Evolutionary conservation across 53 echinoderm and acorn worm genomes (phyloP), one percentile per base, ranked within the genome.

Genomic region (Antedon mediterranea): DNA sequence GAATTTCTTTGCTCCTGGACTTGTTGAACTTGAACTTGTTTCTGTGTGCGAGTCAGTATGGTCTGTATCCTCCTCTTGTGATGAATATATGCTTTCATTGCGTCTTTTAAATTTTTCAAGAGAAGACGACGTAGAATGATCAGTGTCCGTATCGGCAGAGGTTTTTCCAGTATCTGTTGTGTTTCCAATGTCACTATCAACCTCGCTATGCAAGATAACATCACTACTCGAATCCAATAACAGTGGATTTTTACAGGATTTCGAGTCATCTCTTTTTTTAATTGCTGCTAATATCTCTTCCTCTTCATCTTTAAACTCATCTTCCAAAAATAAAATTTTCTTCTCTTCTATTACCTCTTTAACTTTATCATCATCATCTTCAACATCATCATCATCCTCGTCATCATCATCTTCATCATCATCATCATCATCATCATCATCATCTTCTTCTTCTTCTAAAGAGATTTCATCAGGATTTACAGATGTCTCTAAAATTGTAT

Each of bases 381-480:
- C 74, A 28, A 28, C 28, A 42, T 80, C 72, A 5, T 70, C 41
- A 73, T 75, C 71, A 27, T 84, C 76, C 28, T 78, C 82, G 29
- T 57, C 80, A 23, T n/a, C 43, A 11, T 37, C 71, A 11, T 71
- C 77, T 23, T 73, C 70, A 31, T 81, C 71, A 4, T 33, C 43
- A 15, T 29, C 32, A 32, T 77, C 79, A 74, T 71, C 71, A 30
- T 34, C 83, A 30, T 27, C 74, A 27, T 74, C 78, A 3, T 82
- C 82, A 28, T 78, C 86, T n/a, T 81, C 78, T 6, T 82, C 78
- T 7, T 84, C 92, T 8, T 85, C 87, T 33, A 90, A 71, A 41
- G 85, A 88, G 43, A 90, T 90, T 71, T 90, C 90, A 33, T 71
- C 87, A 20, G 87, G 90, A 72, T 90, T 90, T 34, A 85, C 30